Evolutionary conservation across 2,113 vertebrate genomes (phyloP).

Genomic region (Perccottus glenii): DNA sequence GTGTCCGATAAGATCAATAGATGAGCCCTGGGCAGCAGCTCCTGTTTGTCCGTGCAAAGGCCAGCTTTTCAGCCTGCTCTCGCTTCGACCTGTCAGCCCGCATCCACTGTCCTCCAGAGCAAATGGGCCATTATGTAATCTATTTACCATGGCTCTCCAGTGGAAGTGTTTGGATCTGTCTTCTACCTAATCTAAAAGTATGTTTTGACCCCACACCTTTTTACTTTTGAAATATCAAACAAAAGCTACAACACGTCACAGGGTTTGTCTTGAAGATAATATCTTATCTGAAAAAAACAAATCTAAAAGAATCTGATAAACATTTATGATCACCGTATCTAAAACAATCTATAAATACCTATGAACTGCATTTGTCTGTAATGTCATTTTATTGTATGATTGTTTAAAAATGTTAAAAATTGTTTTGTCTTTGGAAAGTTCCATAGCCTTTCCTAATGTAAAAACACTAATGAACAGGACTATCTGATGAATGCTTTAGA

Average conservation of each 20-base stretch:
- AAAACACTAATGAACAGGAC: too few relatives aligned
- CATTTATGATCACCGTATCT: too few relatives aligned
- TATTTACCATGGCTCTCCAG: conserved; percentile 10
- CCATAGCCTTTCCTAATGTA: too few relatives aligned
- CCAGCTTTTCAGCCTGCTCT: conserved; percentile 28
- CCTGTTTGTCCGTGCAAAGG: conserved; percentile 42
- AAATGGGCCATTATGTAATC: conserved; percentile 57
- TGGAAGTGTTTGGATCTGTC: conserved; percentile 21
- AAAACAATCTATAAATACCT: too few relatives aligned
- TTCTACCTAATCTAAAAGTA: not conserved
- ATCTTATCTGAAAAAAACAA: too few relatives aligned
- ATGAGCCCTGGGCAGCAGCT: conserved; percentile 17
- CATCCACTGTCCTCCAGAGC: conserved; percentile 20
- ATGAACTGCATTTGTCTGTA: too few relatives aligned
- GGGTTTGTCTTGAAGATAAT: not conserved
- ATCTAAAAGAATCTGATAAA: too few relatives aligned
- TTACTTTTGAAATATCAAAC: not conserved
- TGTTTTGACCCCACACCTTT: not conserved
- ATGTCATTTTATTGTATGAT: too few relatives aligned
- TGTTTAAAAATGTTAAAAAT: too few relatives aligned
- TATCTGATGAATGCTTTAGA: too few relatives aligned
- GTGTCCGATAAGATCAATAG: conserved; percentile 44
- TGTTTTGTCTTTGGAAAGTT: too few relatives aligned
- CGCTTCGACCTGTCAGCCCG: conserved; percentile 46
- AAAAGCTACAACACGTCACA: not conserved